Evolutionary conservation across 1,140 invertebrate genomes (phyloP).

Genomic region (Chrysopa pallens): DNA sequence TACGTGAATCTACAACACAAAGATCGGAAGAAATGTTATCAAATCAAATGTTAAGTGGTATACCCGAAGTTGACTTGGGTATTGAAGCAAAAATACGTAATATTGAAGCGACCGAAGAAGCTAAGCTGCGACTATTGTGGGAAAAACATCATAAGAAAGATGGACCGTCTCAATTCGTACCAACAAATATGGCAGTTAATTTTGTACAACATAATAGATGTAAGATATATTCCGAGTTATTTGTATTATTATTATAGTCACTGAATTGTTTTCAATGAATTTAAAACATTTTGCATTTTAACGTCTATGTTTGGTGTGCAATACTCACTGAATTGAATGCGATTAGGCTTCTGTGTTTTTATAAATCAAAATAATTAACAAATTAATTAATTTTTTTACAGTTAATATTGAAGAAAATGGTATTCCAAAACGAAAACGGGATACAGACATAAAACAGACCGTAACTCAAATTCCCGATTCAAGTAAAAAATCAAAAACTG

Average conservation of each 20-base stretch:
- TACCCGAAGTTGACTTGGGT: conserved; percentile 98
- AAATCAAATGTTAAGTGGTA: conserved; percentile 99
- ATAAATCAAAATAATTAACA: too few relatives aligned
- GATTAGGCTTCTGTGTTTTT: too few relatives aligned
- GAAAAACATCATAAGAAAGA: conserved; percentile 83
- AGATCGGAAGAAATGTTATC: conserved; percentile 93
- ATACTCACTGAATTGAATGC: too few relatives aligned
- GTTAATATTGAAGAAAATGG: conserved; percentile 65
- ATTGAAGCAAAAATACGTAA: conserved; percentile 96
- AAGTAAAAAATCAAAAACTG: conserved; percentile 49
- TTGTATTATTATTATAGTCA: too few relatives aligned
- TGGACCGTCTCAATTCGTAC: conserved; percentile 90
- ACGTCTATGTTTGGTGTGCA: too few relatives aligned
- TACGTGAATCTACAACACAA: conserved; percentile 62
- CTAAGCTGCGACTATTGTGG: conserved; percentile 78
- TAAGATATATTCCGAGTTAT: conserved; percentile 34
- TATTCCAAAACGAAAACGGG: conserved; percentile 33
- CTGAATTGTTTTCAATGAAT: too few relatives aligned
- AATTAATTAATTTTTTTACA: conserved; percentile 23
- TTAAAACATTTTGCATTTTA: too few relatives aligned
- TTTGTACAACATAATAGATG: conserved; percentile 94
- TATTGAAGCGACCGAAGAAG: conserved; percentile 95
- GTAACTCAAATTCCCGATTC: conserved; percentile 33
- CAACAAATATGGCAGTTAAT: conserved; percentile 94
- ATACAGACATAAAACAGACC: conserved; percentile 27